Percentiles rank a stretch among this genome's conserved stretches.
These are phyloP conservation scores for Dendrocincla fuliginosa DNA, from an alignment of 2,797 vertebrate genomes.

Conservation along the genomic window DNA sequence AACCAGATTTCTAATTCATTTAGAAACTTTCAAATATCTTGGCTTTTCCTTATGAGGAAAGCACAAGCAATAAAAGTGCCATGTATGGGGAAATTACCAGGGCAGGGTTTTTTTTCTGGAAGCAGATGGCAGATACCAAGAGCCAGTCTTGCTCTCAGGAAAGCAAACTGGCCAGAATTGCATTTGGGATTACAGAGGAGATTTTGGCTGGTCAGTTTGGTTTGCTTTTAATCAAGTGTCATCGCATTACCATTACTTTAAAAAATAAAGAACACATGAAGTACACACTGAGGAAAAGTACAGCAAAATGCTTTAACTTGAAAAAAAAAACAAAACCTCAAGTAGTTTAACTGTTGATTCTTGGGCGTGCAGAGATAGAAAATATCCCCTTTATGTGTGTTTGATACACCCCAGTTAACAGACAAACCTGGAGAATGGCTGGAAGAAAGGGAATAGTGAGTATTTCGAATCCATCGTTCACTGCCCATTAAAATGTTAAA, in stretches of 20 bases:
- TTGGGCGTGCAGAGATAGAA: not conserved
- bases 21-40: not conserved
- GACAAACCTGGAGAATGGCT: not conserved
- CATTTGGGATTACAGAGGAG: not conserved
- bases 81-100: not conserved
- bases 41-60: not conserved
- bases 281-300: not conserved
- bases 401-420: not conserved
- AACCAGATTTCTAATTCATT: not conserved
- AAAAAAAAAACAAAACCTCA: not conserved
- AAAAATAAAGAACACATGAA: not conserved
- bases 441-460: not conserved
- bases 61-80: not conserved
- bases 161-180: not conserved
- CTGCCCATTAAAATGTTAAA: slow-evolving; percentile 24
- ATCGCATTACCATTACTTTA: not conserved
- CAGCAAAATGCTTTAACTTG: not conserved
- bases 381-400: not conserved
- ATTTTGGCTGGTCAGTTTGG: not conserved
- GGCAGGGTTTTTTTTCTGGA: not conserved
- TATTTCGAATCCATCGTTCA: not conserved
- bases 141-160: not conserved
- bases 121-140: not conserved
- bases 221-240: slow-evolving; percentile 27
- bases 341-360: not conserved